Conservation (phyloP, 1,140 invertebrate genomes). For the Conopomorpha cramerella region DNA sequence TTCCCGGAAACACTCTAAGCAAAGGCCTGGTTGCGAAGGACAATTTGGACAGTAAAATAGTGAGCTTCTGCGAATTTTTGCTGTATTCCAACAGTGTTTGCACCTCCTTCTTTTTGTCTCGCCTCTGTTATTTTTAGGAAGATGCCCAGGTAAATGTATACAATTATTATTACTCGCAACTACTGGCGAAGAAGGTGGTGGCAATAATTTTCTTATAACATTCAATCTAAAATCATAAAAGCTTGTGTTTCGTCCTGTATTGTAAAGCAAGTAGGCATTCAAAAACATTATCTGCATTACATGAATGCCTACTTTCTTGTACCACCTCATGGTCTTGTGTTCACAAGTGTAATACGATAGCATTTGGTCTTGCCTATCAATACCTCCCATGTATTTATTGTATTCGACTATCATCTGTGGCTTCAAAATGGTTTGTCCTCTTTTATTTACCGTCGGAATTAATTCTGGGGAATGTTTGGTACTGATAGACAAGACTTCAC, state of each 20-base stretch:
- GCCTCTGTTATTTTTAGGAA: neutral
- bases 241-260: neutral
- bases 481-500: conserved; percentile 1
- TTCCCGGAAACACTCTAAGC: neutral
- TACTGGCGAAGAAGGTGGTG: neutral
- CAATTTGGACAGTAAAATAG: conserved; percentile 1
- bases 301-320: conserved; percentile 8
- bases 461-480: neutral
- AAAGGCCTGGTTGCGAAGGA: neutral
- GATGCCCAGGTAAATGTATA: neutral
- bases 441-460: neutral
- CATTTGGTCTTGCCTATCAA: conserved; percentile 8
- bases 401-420: conserved; percentile 5
- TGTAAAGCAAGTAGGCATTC: conserved; percentile 3
- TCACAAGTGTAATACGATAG: conserved; percentile 6
- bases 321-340: conserved; percentile 8
- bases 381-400: conserved; percentile 7
- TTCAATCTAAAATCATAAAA: neutral
- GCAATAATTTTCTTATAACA: neutral
- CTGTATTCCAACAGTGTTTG: neutral
- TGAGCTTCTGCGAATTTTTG: neutral
- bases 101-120: neutral
- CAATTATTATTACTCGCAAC: neutral
- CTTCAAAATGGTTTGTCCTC: conserved; percentile 2
- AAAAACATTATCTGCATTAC: neutral